Evolutionary conservation across 2,113 vertebrate species (phyloP).

Genomic region (Nymphicus hollandicus): DNA sequence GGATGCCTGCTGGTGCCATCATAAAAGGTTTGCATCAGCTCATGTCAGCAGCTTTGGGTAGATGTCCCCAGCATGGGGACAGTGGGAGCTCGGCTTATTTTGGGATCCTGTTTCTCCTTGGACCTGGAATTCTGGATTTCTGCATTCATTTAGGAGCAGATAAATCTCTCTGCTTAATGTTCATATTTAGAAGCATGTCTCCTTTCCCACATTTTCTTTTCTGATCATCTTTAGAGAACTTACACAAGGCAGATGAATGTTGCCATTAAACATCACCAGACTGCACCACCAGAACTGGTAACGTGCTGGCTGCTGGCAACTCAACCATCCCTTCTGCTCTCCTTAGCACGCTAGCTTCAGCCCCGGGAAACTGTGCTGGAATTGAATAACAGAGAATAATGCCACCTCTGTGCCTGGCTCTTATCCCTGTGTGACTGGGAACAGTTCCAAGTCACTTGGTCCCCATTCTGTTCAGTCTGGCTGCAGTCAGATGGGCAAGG

Average conservation of each 20-base stretch:
- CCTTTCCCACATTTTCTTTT: neutral
- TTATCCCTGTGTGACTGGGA: rapidly evolving
- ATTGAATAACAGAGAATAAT: neutral
- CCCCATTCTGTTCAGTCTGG: neutral
- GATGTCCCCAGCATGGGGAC: neutral
- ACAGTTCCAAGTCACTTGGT: neutral
- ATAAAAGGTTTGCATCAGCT: neutral
- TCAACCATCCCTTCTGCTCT: neutral
- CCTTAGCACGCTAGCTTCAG: neutral
- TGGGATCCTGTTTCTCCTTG: neutral
- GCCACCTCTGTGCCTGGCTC: neutral
- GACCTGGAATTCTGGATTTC: neutral
- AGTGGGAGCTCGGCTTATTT: neutral
- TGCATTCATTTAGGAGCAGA: neutral
- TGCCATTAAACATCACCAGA: neutral
- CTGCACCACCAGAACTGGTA: neutral
- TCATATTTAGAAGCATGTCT: neutral
- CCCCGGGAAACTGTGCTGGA: neutral
- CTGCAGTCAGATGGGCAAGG: neutral
- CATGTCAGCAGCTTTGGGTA: neutral
- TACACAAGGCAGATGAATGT: neutral
- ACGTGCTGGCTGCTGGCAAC: neutral
- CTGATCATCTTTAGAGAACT: neutral
- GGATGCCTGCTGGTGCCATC: neutral
- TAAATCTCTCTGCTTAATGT: neutral